These are phyloP conservation scores for Clarias macrocephalus DNA, from an alignment of 2,113 vertebrate species.

Conservation along the genomic window DNA sequence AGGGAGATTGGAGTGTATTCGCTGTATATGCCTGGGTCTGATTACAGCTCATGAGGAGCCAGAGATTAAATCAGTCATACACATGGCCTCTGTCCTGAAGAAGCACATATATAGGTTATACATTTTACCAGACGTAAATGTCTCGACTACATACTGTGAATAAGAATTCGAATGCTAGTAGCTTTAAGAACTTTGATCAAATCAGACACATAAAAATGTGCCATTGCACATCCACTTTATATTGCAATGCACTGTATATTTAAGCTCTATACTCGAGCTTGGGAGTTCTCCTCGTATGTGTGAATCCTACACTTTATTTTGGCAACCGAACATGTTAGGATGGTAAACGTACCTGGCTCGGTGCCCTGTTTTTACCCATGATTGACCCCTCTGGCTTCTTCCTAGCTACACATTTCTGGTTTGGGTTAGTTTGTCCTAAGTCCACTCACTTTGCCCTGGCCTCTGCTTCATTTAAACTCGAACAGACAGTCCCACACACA, in stretches of 20 bases:
- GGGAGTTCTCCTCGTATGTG: background rate
- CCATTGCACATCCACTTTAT: background rate
- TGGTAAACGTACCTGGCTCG: slow-evolving; percentile 1
- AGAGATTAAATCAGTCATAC: slow-evolving; percentile 44
- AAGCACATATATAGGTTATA: slow-evolving; percentile 4
- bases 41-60: slow-evolving; percentile 37
- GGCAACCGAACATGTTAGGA: slow-evolving; percentile 6
- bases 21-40: slow-evolving; percentile 33
- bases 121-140: slow-evolving; percentile 10
- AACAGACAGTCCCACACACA: slow-evolving; percentile 47
- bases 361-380: slow-evolving; percentile 1
- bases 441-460: slow-evolving; percentile 21
- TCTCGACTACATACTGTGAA: background rate
- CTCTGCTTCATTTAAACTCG: slow-evolving; percentile 36
- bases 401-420: slow-evolving; percentile 33
- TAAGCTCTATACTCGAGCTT: background rate
- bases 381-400: slow-evolving; percentile 10
- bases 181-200: background rate
- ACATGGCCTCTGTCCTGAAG: slow-evolving; percentile 27
- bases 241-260: background rate
- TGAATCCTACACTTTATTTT: background rate
- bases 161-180: background rate
- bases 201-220: background rate
- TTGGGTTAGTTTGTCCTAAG: slow-evolving; percentile 42
- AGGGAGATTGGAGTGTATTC: slow-evolving; percentile 32